Conservation (phyloP, 2,888 invertebrate species). For the Drosophila mimetica region DNA sequence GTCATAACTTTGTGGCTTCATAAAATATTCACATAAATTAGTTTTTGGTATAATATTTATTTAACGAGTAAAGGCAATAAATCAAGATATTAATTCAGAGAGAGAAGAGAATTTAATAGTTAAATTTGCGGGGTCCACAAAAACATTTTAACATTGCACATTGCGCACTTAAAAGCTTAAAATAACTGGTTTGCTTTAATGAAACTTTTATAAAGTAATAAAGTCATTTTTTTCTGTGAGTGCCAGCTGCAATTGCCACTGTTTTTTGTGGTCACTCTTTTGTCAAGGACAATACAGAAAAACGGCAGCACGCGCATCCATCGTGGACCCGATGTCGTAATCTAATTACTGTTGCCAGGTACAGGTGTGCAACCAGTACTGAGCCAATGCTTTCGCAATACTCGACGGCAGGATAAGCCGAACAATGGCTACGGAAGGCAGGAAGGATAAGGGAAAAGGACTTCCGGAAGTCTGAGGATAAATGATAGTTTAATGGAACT, state of each 20-base stretch:
- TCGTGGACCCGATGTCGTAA: constrained; percentile 42
- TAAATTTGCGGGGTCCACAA: too few relatives aligned
- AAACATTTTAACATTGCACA: too few relatives aligned
- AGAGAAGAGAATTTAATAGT: too few relatives aligned
- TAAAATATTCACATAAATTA: neutral
- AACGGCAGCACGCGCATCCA: constrained; percentile 25
- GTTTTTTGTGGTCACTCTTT: constrained; percentile 25
- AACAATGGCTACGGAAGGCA: neutral
- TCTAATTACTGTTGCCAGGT: constrained; percentile 34
- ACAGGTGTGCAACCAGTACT: constrained; percentile 14
- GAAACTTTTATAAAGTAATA: too few relatives aligned
- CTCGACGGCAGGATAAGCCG: constrained; percentile 13
- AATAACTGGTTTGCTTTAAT: too few relatives aligned
- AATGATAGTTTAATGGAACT: constrained; percentile 33
- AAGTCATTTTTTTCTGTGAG: neutral
- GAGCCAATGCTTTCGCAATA: constrained; percentile 9
- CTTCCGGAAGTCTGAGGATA: constrained; percentile 30
- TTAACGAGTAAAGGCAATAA: too few relatives aligned
- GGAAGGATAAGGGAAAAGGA: constrained; percentile 26
- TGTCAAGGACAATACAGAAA: constrained; percentile 17
- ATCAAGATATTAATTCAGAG: too few relatives aligned
- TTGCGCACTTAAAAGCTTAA: too few relatives aligned
- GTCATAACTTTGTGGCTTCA: too few relatives aligned
- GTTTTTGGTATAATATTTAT: too few relatives aligned
- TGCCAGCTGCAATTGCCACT: neutral